These are phyloP conservation scores for Sapajus apella DNA, from an alignment of 2,113 vertebrate genomes.

Conservation along the genomic window DNA sequence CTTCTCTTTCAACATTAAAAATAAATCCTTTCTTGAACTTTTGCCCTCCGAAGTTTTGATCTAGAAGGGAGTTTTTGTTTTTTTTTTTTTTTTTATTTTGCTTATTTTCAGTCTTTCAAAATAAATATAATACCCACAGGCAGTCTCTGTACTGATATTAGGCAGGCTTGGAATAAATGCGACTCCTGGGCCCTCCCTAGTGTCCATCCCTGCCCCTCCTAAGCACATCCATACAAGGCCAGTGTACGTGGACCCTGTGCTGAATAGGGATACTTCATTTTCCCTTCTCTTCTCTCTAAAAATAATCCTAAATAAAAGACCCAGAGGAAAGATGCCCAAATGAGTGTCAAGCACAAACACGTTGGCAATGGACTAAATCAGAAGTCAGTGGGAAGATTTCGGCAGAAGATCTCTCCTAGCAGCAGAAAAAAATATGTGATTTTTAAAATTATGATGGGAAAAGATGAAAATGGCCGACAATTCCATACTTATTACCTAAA, in stretches of 20 bases:
- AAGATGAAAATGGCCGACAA: neutral
- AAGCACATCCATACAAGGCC: neutral
- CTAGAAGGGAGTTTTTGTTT: neutral
- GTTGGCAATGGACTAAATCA: too few relatives aligned
- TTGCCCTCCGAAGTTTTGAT: conserved; percentile 66
- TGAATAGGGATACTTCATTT: neutral
- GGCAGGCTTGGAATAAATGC: neutral
- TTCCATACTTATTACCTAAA: neutral
- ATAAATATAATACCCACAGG: conserved; percentile 16
- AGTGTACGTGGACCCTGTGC: neutral
- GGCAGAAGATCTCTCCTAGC: neutral
- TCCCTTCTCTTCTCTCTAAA: neutral
- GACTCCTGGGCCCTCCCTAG: neutral
- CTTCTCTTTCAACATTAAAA: conserved; percentile 64
- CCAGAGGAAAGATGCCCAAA: neutral
- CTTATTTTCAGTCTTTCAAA: conserved; percentile 47
- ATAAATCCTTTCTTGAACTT: conserved; percentile 72
- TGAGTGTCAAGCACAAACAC: neutral
- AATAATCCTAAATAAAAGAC: neutral
- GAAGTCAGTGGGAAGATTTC: neutral
- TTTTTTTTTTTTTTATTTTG: neutral
- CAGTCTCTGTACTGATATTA: neutral
- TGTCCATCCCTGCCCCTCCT: neutral
- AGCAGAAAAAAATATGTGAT: neutral
- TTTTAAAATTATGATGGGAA: neutral